A percentile compares a stretch with the other conserved stretches of the same genome.
Evolutionary conservation across 2,888 invertebrate genomes (phyloP).

Genomic region (Drosophila mettleri): DNA sequence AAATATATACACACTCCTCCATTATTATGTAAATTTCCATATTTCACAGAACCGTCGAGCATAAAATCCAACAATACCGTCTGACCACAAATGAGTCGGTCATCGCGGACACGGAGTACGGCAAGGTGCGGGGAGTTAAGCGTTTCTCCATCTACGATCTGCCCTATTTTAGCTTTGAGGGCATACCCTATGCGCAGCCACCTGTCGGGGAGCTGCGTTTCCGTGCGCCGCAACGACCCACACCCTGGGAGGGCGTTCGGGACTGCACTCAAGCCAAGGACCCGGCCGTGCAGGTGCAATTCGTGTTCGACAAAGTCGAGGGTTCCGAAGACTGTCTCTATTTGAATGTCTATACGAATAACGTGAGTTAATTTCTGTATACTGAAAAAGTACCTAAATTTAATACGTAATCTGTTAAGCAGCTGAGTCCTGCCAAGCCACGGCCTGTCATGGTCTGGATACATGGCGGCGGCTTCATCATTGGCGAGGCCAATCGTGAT

Average conservation of each 20-base stretch:
- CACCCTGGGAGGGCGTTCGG: slow-evolving; percentile 84
- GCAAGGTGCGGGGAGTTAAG: slow-evolving; percentile 82
- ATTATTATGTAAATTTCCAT: slow-evolving; percentile 45
- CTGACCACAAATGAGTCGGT: slow-evolving; percentile 79
- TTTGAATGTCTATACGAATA: slow-evolving; percentile 85
- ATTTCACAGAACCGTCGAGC: slow-evolving; percentile 76
- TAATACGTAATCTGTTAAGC: background rate
- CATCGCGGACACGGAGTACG: slow-evolving; percentile 82
- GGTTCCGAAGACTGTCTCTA: slow-evolving; percentile 87
- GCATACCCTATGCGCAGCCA: slow-evolving; percentile 84
- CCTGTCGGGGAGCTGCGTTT: slow-evolving; percentile 83
- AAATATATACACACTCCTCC: background rate
- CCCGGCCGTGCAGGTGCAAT: slow-evolving; percentile 81
- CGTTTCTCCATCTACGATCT: slow-evolving; percentile 79
- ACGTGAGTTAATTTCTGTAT: slow-evolving; percentile 67
- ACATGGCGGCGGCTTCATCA: slow-evolving; percentile 86
- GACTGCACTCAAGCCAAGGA: slow-evolving; percentile 83
- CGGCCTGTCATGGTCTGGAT: slow-evolving; percentile 86
- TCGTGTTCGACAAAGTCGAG: slow-evolving; percentile 79
- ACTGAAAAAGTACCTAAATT: too few species aligned
- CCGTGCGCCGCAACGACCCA: slow-evolving; percentile 85
- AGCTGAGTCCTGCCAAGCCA: slow-evolving; percentile 78
- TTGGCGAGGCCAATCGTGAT: slow-evolving; percentile 84
- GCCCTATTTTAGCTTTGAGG: slow-evolving; percentile 83
- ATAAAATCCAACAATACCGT: slow-evolving; percentile 81